These are phyloP conservation scores for Heteronetta atricapilla DNA, from an alignment of 2,113 vertebrate species.

Conservation along the genomic window DNA sequence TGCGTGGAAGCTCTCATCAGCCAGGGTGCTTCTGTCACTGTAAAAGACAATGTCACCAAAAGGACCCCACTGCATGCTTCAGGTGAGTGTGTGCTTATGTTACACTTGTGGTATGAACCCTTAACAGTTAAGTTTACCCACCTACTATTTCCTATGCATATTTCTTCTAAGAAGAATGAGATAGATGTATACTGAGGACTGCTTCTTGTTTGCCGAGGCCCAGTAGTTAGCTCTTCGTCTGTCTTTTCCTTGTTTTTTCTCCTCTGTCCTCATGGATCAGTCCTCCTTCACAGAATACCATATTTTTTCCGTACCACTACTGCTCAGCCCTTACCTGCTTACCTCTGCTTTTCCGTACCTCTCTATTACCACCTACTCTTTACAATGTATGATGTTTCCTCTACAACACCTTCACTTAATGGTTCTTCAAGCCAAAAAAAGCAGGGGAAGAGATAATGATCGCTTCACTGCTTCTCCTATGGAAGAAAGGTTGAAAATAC, in stretches of 20 bases:
- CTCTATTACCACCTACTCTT: background rate
- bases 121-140: background rate
- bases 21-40: slow-evolving; percentile 89
- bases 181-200: background rate
- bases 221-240: background rate
- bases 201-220: background rate
- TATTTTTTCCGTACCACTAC: background rate
- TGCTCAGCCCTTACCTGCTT: background rate
- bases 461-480: background rate
- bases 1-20: slow-evolving; percentile 92
- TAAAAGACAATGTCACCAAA: slow-evolving; percentile 83
- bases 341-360: background rate
- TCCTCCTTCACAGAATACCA: background rate
- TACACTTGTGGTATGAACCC: fast-evolving
- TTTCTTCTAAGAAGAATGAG: background rate
- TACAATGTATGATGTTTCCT: background rate
- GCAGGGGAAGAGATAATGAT: background rate
- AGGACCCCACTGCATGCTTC: slow-evolving; percentile 91
- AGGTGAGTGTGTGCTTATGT: slow-evolving; percentile 70
- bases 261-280: background rate
- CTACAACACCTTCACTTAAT: background rate
- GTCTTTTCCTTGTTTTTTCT: background rate
- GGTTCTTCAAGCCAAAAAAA: background rate
- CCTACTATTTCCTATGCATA: fast-evolving
- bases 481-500: background rate